These are phyloP conservation scores for Mechanitis mazaeus DNA, from an alignment of 2,888 invertebrate species.

Conservation along the genomic window DNA sequence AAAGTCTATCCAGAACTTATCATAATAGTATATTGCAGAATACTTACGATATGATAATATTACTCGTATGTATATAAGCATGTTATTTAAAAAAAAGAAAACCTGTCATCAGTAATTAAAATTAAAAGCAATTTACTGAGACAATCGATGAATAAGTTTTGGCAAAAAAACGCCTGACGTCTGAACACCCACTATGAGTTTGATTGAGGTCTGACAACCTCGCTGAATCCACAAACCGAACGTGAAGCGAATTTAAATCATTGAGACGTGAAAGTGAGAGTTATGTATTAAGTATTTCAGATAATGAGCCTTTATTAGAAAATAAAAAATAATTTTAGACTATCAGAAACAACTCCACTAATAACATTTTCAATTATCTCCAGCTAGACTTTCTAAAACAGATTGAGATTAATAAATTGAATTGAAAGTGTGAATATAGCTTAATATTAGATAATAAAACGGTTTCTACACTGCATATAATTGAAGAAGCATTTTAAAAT, in stretches of 20 bases:
- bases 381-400: too few relatives aligned
- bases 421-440: too few relatives aligned
- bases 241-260: constrained; percentile 44
- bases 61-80: too few relatives aligned
- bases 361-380: constrained; percentile 6
- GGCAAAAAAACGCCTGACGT: background rate
- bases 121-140: constrained; percentile 9
- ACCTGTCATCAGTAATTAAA: constrained; percentile 15
- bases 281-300: constrained; percentile 42
- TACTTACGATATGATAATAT: too few relatives aligned
- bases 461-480: background rate
- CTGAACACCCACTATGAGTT: constrained; percentile 8
- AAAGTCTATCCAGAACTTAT: too few relatives aligned
- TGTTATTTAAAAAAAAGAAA: too few relatives aligned
- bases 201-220: constrained; percentile 34
- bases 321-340: constrained; percentile 31
- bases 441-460: too few relatives aligned
- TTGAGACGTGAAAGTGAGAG: constrained; percentile 50
- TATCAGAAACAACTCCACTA: constrained; percentile 8
- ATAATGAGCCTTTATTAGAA: constrained; percentile 37
- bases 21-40: too few relatives aligned
- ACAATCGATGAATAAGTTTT: constrained; percentile 16
- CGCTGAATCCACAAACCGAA: constrained; percentile 36
- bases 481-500: background rate
- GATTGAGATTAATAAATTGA: too few relatives aligned